Evolutionary conservation across 2,797 vertebrate genomes (phyloP).

Genomic region (Tokudaia tokunoshimensis): DNA sequence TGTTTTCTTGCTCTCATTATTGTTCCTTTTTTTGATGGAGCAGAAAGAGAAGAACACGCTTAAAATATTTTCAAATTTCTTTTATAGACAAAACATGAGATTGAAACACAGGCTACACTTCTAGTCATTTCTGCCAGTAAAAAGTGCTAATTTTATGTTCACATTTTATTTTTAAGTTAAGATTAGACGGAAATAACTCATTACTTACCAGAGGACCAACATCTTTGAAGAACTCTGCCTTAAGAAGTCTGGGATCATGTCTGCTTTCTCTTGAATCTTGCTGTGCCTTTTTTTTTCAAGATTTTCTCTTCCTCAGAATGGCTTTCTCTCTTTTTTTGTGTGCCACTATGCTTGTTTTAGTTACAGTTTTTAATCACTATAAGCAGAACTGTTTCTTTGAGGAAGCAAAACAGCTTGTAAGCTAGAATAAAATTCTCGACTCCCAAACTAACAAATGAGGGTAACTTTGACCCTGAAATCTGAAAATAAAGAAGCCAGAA

Average conservation of each 20-base stretch:
- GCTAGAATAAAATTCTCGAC: constrained; percentile 60
- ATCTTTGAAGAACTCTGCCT: constrained; percentile 19
- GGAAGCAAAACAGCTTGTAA: constrained; percentile 43
- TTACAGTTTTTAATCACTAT: constrained; percentile 31
- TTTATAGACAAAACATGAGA: constrained; percentile 36
- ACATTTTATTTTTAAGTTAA: constrained; percentile 63
- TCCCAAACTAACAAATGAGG: constrained; percentile 18
- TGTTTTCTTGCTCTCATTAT: constrained; percentile 37
- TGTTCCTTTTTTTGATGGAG: constrained; percentile 13
- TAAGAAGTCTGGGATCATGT: background rate
- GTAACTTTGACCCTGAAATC: constrained; percentile 15
- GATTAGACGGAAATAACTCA: constrained; percentile 39
- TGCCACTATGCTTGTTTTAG: too few relatives aligned
- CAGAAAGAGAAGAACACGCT: constrained; percentile 11
- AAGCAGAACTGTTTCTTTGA: constrained; percentile 62
- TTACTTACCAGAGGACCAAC: constrained; percentile 41
- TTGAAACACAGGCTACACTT: constrained; percentile 49
- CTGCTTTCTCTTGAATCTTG: background rate
- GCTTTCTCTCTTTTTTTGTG: background rate
- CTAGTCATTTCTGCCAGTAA: background rate
- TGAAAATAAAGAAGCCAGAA: background rate
- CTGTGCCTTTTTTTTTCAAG: constrained; percentile 23
- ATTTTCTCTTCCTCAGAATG: background rate
- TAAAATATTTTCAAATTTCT: background rate
- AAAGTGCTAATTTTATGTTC: constrained; percentile 48